A percentile compares a stretch with the other conserved stretches of the same genome.
These are phyloP conservation scores for Pseudopipra pipra DNA, from an alignment of 2,113 vertebrate species.

Conservation along the genomic window DNA sequence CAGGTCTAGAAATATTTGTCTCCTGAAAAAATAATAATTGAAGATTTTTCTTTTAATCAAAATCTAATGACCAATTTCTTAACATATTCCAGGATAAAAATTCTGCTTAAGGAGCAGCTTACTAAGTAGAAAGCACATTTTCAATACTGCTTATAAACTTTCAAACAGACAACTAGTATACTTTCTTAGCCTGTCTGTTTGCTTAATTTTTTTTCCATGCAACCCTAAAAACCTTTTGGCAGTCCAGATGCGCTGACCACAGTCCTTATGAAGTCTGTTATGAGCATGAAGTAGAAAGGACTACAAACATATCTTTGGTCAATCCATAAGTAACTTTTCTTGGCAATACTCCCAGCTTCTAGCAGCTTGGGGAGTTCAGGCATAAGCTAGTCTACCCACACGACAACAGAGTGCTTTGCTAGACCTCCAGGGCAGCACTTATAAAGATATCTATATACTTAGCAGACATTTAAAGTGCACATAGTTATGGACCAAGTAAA, in stretches of 20 bases:
- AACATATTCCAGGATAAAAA: neutral
- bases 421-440: neutral
- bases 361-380: neutral
- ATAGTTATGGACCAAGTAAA: neutral
- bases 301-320: constrained; percentile 18
- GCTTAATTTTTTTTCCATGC: constrained; percentile 21
- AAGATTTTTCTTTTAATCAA: neutral
- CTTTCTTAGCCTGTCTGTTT: constrained; percentile 45
- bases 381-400: neutral
- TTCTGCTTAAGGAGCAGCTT: neutral
- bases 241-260: constrained; percentile 60
- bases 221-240: constrained; percentile 58
- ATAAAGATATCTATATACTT: neutral
- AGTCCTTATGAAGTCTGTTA: constrained; percentile 67
- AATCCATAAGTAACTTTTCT: constrained; percentile 47
- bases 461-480: neutral
- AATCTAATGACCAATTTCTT: neutral
- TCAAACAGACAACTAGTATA: constrained; percentile 57
- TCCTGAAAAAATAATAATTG: neutral
- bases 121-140: neutral
- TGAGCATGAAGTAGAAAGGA: constrained; percentile 66
- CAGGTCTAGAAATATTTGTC: neutral
- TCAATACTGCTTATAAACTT: neutral
- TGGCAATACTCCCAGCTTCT: constrained; percentile 41
- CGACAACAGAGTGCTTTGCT: neutral